A percentile compares a stretch with the other conserved stretches of the same genome.
phyloP scores from a whole-genome alignment of 2,113 vertebrate species.

The Brienomyrus longianalis region DNA sequence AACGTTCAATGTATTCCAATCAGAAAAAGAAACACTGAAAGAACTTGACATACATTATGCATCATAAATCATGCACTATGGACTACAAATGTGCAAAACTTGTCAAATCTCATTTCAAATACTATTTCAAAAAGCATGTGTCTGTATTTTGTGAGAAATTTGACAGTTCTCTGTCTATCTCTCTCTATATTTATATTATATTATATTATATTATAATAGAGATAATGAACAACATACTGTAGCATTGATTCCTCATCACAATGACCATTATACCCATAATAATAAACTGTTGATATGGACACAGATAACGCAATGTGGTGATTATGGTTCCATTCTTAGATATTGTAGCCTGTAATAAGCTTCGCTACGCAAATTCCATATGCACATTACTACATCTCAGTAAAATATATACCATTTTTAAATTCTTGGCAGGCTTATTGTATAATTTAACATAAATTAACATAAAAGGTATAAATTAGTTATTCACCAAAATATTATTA shows the following conservation, averaged over 20 bases:
- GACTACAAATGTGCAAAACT: not conserved
- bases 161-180: too few species aligned
- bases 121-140: not conserved
- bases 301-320: not conserved
- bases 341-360: not conserved
- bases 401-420: not conserved
- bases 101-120: not conserved
- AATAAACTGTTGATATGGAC: not conserved
- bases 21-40: not conserved
- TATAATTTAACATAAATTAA: not conserved
- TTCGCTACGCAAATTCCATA: not conserved
- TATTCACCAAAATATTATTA: not conserved
- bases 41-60: not conserved
- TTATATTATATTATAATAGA: not conserved
- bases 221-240: conserved; percentile 2
- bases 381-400: not conserved
- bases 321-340: not conserved
- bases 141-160: not conserved
- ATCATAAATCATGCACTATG: not conserved
- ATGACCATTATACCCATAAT: not conserved
- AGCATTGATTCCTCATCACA: not conserved
- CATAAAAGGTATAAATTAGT: not conserved
- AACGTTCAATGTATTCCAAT: not conserved
- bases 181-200: not conserved
- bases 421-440: not conserved